Percentiles rank a stretch among this genome's conserved stretches.
Evolutionary conservation across 2,888 invertebrate species (phyloP).

Genomic region (Dryobota labecula): DNA sequence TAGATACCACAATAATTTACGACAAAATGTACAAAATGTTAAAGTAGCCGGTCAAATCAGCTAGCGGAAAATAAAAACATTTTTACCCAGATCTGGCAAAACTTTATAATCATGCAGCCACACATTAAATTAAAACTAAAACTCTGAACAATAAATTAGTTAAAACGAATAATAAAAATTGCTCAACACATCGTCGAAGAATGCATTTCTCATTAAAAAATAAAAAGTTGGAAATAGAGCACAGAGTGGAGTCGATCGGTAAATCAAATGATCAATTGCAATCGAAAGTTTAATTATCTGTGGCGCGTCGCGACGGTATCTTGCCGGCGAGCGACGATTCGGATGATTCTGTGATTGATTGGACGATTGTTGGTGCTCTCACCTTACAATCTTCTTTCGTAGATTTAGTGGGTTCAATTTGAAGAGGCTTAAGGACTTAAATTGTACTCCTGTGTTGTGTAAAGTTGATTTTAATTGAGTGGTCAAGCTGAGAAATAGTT

Average conservation of each 20-base stretch:
- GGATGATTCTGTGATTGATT: conserved; percentile 68
- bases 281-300: conserved; percentile 68
- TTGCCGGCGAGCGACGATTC: conserved; percentile 60
- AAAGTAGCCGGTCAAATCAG: not conserved
- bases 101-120: conserved; percentile 30
- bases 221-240: conserved; percentile 70
- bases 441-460: conserved; percentile 27
- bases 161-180: conserved; percentile 40
- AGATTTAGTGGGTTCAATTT: conserved; percentile 46
- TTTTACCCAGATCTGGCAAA: conserved; percentile 7
- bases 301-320: conserved; percentile 67
- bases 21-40: conserved; percentile 2
- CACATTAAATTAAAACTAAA: conserved; percentile 35
- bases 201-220: conserved; percentile 72
- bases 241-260: conserved; percentile 64
- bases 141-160: conserved; percentile 41
- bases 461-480: conserved; percentile 45
- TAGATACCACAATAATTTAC: conserved; percentile 3
- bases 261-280: conserved; percentile 72
- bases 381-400: conserved; percentile 66
- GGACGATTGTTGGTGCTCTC: conserved; percentile 70
- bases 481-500: conserved; percentile 35
- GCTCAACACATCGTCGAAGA: conserved; percentile 52
- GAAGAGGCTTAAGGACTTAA: conserved; percentile 35
- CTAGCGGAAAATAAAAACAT: not conserved